Evolutionary conservation across 1,140 invertebrate genomes (phyloP).

Genomic region (Meloidogyne floridensis): DNA sequence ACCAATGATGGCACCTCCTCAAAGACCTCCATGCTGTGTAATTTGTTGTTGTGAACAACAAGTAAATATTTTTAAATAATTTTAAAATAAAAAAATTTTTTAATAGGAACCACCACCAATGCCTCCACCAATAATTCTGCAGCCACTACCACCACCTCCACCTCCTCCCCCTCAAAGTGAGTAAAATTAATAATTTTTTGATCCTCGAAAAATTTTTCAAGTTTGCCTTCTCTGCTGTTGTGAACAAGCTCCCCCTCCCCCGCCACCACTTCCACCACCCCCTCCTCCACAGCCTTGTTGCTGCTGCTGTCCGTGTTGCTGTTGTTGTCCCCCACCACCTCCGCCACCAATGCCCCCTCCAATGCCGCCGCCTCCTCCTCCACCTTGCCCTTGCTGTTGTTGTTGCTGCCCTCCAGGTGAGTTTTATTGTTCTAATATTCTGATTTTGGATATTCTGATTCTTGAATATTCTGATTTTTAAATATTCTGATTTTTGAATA

Average conservation of each 20-base stretch:
- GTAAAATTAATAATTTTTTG: not conserved
- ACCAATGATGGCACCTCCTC: not conserved
- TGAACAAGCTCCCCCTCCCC: constrained; percentile 10
- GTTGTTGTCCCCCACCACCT: constrained; percentile 23
- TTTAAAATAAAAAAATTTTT: constrained; percentile 15
- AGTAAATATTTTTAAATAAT: not conserved
- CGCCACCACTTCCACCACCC: not conserved
- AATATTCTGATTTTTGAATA: too few relatives aligned
- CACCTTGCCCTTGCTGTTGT: constrained; percentile 30
- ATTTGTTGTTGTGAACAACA: constrained; percentile 20
- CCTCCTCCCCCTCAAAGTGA: constrained; percentile 26
- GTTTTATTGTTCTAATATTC: not conserved
- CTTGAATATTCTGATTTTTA: too few relatives aligned
- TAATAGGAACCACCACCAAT: constrained; percentile 27
- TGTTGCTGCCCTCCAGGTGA: constrained; percentile 14
- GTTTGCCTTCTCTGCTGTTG: constrained; percentile 30
- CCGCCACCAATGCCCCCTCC: not conserved
- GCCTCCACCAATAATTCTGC: constrained; percentile 28
- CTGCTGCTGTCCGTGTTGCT: constrained; percentile 26
- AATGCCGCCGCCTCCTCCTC: constrained; percentile 17
- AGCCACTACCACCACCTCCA: constrained; percentile 18
- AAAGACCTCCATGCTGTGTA: constrained; percentile 21
- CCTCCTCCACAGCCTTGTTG: constrained; percentile 19
- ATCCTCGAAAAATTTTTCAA: not conserved
- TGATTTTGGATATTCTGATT: too few relatives aligned